These are phyloP conservation scores for Diplogasteroides magnus DNA, from an alignment of 1,140 invertebrate species.

Conservation along the genomic window DNA sequence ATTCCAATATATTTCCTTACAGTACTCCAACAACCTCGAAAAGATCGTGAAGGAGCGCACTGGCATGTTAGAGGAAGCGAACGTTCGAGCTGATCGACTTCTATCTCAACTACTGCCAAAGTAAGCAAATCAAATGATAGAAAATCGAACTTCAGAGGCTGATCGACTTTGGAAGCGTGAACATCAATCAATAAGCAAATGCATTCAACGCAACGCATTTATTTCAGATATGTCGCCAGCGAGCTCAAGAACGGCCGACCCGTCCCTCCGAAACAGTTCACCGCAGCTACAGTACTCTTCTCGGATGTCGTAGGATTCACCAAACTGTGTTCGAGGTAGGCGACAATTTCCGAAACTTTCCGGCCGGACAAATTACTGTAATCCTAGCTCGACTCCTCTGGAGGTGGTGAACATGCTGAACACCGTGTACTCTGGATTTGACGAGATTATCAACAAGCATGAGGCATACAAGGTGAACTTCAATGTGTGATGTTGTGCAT, in stretches of 20 bases:
- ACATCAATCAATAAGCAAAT: neutral
- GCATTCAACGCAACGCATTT: too few species aligned
- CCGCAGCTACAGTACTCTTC: conserved; percentile 77
- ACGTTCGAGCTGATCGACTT: conserved; percentile 47
- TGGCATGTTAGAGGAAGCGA: conserved; percentile 57
- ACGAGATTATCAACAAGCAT: conserved; percentile 45
- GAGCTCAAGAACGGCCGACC: conserved; percentile 47
- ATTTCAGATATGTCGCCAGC: conserved; percentile 49
- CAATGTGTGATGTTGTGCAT: too few species aligned
- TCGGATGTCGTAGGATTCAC: conserved; percentile 85
- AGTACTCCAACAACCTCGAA: conserved; percentile 95
- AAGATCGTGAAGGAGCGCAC: conserved; percentile 87
- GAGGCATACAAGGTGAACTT: conserved; percentile 49
- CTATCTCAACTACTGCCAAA: conserved; percentile 47
- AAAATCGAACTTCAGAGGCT: neutral
- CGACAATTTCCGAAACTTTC: neutral
- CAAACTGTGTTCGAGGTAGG: conserved; percentile 36
- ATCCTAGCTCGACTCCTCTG: neutral
- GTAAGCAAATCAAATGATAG: conserved; percentile 18
- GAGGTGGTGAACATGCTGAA: conserved; percentile 54
- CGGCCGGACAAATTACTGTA: neutral
- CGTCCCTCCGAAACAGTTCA: conserved; percentile 48
- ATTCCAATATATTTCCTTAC: conserved; percentile 53
- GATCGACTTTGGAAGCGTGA: conserved; percentile 2
- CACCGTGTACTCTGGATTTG: conserved; percentile 54